Conservation (phyloP, 2,113 vertebrate species). For the Hyperoodon ampullatus region DNA sequence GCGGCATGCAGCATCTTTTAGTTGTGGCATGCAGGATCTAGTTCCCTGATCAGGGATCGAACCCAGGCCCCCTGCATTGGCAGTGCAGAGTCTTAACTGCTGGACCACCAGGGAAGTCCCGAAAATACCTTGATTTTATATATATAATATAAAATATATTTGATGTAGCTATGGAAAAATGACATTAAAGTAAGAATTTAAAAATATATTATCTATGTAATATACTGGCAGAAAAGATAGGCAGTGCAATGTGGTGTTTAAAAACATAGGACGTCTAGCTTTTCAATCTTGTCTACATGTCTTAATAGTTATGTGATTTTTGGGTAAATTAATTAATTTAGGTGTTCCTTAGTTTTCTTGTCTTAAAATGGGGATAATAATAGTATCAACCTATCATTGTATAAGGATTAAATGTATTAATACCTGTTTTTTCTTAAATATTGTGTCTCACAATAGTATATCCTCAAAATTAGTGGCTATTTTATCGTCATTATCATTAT, state of each 20-base stretch:
- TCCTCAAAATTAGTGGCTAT: background rate
- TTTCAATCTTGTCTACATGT: background rate
- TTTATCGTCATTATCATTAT: background rate
- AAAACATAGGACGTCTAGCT: background rate
- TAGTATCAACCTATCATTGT: background rate
- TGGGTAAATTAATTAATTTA: background rate
- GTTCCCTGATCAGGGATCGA: no score
- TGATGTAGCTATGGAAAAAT: background rate
- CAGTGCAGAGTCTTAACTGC: no score
- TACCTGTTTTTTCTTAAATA: background rate
- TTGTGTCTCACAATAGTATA: background rate
- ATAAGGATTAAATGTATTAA: background rate
- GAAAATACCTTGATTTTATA: background rate
- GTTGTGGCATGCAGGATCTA: no score
- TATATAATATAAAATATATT: background rate
- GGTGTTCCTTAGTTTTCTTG: background rate
- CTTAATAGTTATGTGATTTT: background rate
- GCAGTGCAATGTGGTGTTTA: background rate
- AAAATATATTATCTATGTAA: background rate
- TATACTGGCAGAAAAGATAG: background rate
- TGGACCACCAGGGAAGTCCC: no score
- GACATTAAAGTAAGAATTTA: slow-evolving; percentile 15
- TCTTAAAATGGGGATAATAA: background rate
- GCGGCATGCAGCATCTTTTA: no score
- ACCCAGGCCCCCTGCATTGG: no score